phyloP scores from a whole-genome alignment of 2,113 vertebrate species.

The Tragelaphus buxtoni region DNA sequence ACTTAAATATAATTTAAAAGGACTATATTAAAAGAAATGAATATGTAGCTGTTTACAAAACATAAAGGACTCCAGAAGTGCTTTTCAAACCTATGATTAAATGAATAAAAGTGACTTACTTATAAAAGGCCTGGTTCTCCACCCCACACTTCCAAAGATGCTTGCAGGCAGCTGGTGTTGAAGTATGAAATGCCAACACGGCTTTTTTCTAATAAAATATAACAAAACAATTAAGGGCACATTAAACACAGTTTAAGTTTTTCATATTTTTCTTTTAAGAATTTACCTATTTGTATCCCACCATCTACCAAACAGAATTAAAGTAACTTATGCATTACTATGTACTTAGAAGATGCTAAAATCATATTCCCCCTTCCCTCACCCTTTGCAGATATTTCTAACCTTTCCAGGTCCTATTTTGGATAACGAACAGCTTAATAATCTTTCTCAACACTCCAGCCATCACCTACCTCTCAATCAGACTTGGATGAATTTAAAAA shows the following conservation, averaged over 20 bases:
- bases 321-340: neutral
- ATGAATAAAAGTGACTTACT: slow-evolving; percentile 83
- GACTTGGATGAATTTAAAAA: neutral
- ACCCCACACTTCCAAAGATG: slow-evolving; percentile 99
- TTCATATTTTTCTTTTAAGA: neutral
- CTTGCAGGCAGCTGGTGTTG: slow-evolving; percentile 98
- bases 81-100: slow-evolving; percentile 11
- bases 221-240: slow-evolving; percentile 61
- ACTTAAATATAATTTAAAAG: neutral
- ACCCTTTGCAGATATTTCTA: neutral
- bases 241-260: neutral
- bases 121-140: slow-evolving; percentile 99
- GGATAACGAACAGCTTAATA: neutral
- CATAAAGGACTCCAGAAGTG: neutral
- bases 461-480: neutral
- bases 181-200: slow-evolving; percentile 96
- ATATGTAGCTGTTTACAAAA: neutral
- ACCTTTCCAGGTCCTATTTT: neutral
- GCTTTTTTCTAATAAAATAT: slow-evolving; percentile 91
- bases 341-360: neutral
- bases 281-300: neutral
- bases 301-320: neutral
- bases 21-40: neutral
- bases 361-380: too few species aligned
- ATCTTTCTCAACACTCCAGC: neutral